Evolutionary conservation across 2,797 vertebrate species (phyloP).

Genomic region (Allenopithecus nigroviridis): DNA sequence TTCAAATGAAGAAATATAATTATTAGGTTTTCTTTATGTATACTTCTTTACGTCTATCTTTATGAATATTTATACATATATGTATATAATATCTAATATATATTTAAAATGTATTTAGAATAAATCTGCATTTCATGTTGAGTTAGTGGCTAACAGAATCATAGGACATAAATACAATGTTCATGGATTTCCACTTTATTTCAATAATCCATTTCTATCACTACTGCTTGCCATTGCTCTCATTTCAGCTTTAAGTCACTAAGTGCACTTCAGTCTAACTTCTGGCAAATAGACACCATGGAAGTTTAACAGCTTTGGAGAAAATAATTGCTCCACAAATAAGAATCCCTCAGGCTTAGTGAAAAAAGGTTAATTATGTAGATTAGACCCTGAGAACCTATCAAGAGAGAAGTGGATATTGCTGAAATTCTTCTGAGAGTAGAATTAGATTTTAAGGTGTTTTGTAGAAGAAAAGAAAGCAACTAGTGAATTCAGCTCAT

Average conservation of each 20-base stretch:
- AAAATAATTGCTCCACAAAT: slow-evolving; percentile 48
- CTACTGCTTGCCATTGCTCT: neutral
- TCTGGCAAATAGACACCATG: slow-evolving; percentile 36
- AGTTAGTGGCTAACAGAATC: neutral
- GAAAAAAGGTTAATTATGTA: slow-evolving; percentile 42
- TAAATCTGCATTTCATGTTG: slow-evolving; percentile 24
- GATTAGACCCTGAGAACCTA: neutral
- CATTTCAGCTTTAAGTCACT: slow-evolving; percentile 42
- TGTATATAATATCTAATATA: neutral
- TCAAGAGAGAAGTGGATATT: slow-evolving; percentile 26
- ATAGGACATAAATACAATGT: slow-evolving; percentile 59
- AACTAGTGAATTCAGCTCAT: slow-evolving; percentile 21
- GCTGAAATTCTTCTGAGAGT: slow-evolving; percentile 40
- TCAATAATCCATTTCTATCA: slow-evolving; percentile 23
- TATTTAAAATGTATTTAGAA: slow-evolving; percentile 6
- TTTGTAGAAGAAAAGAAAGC: slow-evolving; percentile 23
- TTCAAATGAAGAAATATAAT: slow-evolving; percentile 13
- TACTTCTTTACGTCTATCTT: neutral
- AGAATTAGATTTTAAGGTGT: slow-evolving; percentile 51
- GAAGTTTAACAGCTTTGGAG: slow-evolving; percentile 37
- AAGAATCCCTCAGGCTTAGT: slow-evolving; percentile 9
- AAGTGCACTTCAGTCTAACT: slow-evolving; percentile 40
- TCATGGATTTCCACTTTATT: slow-evolving; percentile 60
- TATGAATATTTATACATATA: neutral
- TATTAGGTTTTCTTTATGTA: neutral